These are phyloP conservation scores for Platycheirus rosarum DNA, from an alignment of 2,888 invertebrate species.

Conservation along the genomic window DNA sequence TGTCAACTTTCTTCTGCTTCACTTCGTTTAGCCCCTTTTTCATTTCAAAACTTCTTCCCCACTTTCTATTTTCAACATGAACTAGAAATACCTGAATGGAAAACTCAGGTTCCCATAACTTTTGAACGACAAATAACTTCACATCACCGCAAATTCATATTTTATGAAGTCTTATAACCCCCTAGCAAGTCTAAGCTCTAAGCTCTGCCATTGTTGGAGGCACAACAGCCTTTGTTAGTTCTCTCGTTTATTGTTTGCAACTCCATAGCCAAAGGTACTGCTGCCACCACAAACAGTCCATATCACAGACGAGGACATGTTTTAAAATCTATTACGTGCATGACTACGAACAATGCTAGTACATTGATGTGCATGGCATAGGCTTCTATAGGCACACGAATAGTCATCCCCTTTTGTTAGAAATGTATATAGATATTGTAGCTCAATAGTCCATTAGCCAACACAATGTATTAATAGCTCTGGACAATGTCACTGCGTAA, in stretches of 20 bases:
- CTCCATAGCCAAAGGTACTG: too few species aligned
- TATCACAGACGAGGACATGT: constrained; percentile 19
- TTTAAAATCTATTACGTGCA: constrained; percentile 38
- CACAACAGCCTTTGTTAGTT: constrained; percentile 5
- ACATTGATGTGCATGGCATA: constrained; percentile 2
- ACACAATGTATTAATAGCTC: constrained; percentile 25
- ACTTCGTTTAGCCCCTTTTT: too few species aligned
- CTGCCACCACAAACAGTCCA: constrained; percentile 24
- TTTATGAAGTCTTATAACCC: constrained; percentile 15
- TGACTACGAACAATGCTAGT: not conserved
- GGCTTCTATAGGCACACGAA: not conserved
- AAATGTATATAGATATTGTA: not conserved
- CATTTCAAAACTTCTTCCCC: too few species aligned
- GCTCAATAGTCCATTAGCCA: constrained; percentile 28
- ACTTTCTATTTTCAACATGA: not conserved
- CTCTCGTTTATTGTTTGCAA: constrained; percentile 26
- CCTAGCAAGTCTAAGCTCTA: not conserved
- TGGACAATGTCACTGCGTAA: constrained; percentile 39
- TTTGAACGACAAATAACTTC: constrained; percentile 8
- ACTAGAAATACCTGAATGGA: not conserved
- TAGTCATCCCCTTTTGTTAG: not conserved
- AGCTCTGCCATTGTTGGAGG: constrained; percentile 20
- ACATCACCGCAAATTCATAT: constrained; percentile 4
- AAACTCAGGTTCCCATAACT: not conserved
- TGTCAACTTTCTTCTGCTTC: too few species aligned